Evolutionary conservation across 2,888 invertebrate species (phyloP).

Genomic region (Orthosia gothica): DNA sequence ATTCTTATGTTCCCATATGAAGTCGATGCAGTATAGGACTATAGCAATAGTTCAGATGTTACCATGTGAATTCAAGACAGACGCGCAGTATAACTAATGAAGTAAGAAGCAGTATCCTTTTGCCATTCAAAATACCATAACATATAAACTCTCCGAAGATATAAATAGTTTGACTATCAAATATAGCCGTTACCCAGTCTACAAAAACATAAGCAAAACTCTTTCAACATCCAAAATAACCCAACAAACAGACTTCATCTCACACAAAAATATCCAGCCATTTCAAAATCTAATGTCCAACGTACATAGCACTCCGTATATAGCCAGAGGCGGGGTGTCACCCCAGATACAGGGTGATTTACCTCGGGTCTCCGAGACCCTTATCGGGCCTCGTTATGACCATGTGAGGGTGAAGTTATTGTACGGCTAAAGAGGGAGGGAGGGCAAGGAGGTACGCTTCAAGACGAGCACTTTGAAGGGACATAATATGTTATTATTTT

Average conservation of each 20-base stretch:
- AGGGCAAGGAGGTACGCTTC: slow-evolving; percentile 71
- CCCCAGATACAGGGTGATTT: slow-evolving; percentile 90
- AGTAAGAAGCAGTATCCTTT: too few relatives aligned
- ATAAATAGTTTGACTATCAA: background rate
- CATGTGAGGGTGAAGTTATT: slow-evolving; percentile 91
- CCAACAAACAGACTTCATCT: slow-evolving; percentile 13
- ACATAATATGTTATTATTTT: slow-evolving; percentile 90
- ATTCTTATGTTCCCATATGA: background rate
- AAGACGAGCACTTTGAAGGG: slow-evolving; percentile 84
- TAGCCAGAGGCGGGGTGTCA: slow-evolving; percentile 82
- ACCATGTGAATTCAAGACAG: too few relatives aligned
- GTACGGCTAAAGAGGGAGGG: slow-evolving; percentile 77
- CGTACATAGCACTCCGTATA: slow-evolving; percentile 74
- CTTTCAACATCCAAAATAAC: background rate
- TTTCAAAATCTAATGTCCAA: slow-evolving; percentile 76
- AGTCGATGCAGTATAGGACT: too few relatives aligned
- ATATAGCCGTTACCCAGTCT: background rate
- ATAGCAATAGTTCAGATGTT: too few relatives aligned
- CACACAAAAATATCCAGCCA: slow-evolving; percentile 48
- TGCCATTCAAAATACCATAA: too few relatives aligned
- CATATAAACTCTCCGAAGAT: background rate
- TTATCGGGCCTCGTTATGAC: slow-evolving; percentile 91
- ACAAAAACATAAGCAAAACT: background rate
- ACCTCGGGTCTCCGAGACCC: slow-evolving; percentile 89
- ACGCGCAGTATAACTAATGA: too few relatives aligned